phyloP scores from a whole-genome alignment of 2,113 vertebrate genomes.

The Crotalus horridus region DNA sequence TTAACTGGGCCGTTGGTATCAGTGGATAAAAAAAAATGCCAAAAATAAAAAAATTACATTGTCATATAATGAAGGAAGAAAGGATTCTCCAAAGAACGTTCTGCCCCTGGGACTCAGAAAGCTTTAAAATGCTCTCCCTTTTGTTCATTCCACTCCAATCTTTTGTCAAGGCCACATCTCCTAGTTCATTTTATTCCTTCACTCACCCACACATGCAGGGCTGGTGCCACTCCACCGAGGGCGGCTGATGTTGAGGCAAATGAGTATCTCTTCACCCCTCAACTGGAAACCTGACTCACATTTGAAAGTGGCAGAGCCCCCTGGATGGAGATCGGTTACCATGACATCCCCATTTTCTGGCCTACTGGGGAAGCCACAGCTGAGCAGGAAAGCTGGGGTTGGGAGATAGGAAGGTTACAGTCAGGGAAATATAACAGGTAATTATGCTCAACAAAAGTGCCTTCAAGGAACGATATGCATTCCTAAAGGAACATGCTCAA shows the following conservation, averaged over 20 bases:
- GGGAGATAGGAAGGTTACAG: neutral
- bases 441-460: neutral
- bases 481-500: neutral
- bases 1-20: neutral
- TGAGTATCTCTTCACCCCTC: slow-evolving; percentile 79
- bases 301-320: slow-evolving; percentile 85
- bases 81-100: neutral
- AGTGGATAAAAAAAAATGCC: neutral
- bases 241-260: slow-evolving; percentile 84
- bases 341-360: slow-evolving; percentile 84
- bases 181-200: neutral
- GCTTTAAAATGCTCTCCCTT: neutral
- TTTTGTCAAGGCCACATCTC: neutral
- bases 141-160: neutral
- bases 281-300: slow-evolving; percentile 87
- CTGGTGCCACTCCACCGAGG: slow-evolving; percentile 82
- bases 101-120: too few species aligned
- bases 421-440: neutral
- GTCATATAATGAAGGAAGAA: neutral
- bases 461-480: neutral
- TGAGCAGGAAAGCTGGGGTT: slow-evolving; percentile 81
- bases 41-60: neutral
- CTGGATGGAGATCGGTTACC: slow-evolving; percentile 87
- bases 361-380: slow-evolving; percentile 82
- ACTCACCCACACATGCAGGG: slow-evolving; percentile 71